phyloP scores from a whole-genome alignment of 1,140 invertebrate genomes.

The Pseudoatta argentina region DNA sequence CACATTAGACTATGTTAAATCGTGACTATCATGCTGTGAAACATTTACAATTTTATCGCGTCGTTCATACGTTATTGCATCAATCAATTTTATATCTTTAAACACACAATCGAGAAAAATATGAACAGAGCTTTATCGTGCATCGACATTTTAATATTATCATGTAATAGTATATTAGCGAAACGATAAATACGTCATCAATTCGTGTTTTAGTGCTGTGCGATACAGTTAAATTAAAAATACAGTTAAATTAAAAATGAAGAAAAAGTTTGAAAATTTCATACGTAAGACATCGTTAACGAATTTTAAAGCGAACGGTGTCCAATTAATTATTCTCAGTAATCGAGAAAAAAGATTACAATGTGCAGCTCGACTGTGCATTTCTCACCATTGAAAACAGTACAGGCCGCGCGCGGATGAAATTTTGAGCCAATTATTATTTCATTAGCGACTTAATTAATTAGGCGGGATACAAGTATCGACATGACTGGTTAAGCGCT shows the following conservation, averaged over 20 bases:
- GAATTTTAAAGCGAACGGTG: conserved; percentile 18
- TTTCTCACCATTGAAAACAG: conserved; percentile 8
- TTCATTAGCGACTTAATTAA: conserved; percentile 69
- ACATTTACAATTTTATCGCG: not conserved
- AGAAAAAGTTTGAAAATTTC: not conserved
- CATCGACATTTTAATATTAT: conserved; percentile 31
- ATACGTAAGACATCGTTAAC: not conserved
- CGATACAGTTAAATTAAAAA: not conserved
- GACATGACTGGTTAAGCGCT: conserved; percentile 38
- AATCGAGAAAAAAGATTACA: conserved; percentile 12
- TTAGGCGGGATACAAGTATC: conserved; percentile 40
- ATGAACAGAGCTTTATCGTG: not conserved
- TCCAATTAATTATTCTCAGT: conserved; percentile 65
- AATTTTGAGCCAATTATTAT: conserved; percentile 68
- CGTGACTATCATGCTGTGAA: not conserved
- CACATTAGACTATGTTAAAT: not conserved
- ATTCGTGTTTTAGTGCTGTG: not conserved
- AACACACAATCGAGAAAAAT: not conserved
- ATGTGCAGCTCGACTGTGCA: not conserved
- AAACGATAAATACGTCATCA: not conserved
- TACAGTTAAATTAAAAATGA: not conserved
- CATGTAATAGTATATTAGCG: not conserved
- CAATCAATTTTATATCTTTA: not conserved
- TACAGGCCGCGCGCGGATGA: not conserved
- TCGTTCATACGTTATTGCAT: not conserved